phyloP scores from a whole-genome alignment of 2,797 vertebrate species.

The Ctenochaetus hawaiiensis region DNA sequence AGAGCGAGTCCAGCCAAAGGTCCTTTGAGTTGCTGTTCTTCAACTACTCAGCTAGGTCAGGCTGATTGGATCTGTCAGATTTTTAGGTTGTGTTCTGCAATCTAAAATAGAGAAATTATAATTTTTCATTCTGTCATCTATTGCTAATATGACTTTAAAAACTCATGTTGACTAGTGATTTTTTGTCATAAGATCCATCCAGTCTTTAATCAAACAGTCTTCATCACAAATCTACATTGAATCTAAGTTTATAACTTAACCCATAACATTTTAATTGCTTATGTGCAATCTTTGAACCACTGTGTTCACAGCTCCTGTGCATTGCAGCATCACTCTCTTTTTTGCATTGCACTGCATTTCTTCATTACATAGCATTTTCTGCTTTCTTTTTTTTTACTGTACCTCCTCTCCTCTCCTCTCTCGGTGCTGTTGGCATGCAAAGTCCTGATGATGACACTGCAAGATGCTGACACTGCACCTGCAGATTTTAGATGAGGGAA shows the following conservation, averaged over 20 bases:
- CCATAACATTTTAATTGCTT: background rate
- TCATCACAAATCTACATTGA: background rate
- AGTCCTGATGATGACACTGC: slow-evolving; percentile 56
- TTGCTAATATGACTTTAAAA: background rate
- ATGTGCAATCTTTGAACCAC: background rate
- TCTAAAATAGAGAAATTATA: no score
- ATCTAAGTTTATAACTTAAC: background rate
- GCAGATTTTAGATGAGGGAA: slow-evolving; percentile 46
- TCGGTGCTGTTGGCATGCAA: slow-evolving; percentile 39
- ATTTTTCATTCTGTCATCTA: background rate
- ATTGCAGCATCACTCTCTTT: slow-evolving; percentile 3
- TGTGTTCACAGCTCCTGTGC: background rate
- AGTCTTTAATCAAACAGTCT: background rate
- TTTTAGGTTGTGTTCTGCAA: slow-evolving; percentile 3
- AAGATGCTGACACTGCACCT: slow-evolving; percentile 64
- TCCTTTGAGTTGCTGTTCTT: background rate
- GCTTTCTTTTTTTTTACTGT: slow-evolving; percentile 1
- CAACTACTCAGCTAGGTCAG: background rate
- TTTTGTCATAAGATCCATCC: background rate
- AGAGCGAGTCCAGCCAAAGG: background rate
- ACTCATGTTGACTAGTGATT: background rate
- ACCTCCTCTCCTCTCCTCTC: slow-evolving; percentile 25
- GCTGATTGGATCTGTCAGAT: slow-evolving; percentile 6
- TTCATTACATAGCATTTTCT: slow-evolving; percentile 11
- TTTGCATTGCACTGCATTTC: background rate